Evolutionary conservation across 2,888 invertebrate species (phyloP), one percentile per base, ranked within the genome.

Genomic region (Chromoteleia sp.): DNA sequence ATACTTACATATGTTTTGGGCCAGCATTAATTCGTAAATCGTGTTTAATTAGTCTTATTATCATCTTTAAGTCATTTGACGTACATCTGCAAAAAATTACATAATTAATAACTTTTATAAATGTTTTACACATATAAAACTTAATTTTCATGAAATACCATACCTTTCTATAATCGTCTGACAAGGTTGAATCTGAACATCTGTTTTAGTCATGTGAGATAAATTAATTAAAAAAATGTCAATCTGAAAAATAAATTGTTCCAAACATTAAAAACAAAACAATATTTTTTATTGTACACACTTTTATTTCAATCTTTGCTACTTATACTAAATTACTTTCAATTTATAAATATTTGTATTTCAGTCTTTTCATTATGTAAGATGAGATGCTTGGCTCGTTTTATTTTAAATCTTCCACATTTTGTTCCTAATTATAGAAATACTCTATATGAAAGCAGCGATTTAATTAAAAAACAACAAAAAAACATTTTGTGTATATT

Each of bases 1-100:
- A 36, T 21, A 84, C 93, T 91, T 90, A 94, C 92, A 99, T 96
- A 90, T 97, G 97, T 91, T 98, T 97, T 0, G 98, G 96, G 0
- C 98, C 98, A 29, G 98, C 96, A 89, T 98, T 98, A 87, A 98
- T 98, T 84, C 98, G 93, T 74, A 99, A 93, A 92, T 99, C 98
- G 87, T 97, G 97, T 91, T 97, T 98, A 25, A 99, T 95, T 39
- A 98, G 92, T 10, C 98, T 94, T 15, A 99, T 95, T 0, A 98
- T 93, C 93, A 95, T 96, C 93, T 96, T 96, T 81, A 99, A 91
- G 92, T 99, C 98, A 87, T 96, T 94, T 0, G 94, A 92, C 0
- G 97, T 97, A 85, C 97, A 96, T 89, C 95, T 94, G 86, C 54
- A 91, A 89, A 77, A 30, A 54, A 67, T 79, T 36, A 21, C 29